These are phyloP conservation scores for Dasypus novemcinctus DNA, from an alignment of 2,113 vertebrate genomes.

Conservation along the genomic window DNA sequence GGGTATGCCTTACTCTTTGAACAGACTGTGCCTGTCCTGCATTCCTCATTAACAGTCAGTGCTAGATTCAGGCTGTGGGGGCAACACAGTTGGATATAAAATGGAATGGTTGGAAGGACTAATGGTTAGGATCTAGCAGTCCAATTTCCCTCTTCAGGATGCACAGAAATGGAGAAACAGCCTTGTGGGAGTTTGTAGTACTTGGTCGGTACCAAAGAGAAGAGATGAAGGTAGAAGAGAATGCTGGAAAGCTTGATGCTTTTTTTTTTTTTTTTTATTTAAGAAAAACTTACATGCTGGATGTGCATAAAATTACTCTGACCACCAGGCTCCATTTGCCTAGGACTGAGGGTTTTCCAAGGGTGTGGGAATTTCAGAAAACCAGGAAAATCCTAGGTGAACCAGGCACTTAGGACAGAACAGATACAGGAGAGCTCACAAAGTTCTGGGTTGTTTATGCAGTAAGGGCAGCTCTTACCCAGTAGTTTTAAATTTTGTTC, in stretches of 20 bases:
- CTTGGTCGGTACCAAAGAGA: not conserved
- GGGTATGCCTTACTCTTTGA: not conserved
- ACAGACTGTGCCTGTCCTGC: not conserved
- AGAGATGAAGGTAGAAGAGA: not conserved
- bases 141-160: not conserved
- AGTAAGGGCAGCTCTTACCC: not conserved
- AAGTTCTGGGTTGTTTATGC: not conserved
- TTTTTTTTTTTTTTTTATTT: constrained; percentile 27
- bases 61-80: not conserved
- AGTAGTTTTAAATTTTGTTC: not conserved
- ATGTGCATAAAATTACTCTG: not conserved
- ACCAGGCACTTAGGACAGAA: not conserved
- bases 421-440: not conserved
- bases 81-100: not conserved
- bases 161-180: not conserved
- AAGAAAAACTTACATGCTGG: not conserved
- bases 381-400: not conserved
- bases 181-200: not conserved
- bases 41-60: not conserved
- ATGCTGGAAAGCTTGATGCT: not conserved
- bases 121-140: not conserved
- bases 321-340: not conserved
- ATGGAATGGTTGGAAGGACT: not conserved
- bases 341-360: not conserved
- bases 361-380: not conserved